Evolutionary conservation across 2,888 invertebrate species (phyloP).

Genomic region (Protonemura montana): DNA sequence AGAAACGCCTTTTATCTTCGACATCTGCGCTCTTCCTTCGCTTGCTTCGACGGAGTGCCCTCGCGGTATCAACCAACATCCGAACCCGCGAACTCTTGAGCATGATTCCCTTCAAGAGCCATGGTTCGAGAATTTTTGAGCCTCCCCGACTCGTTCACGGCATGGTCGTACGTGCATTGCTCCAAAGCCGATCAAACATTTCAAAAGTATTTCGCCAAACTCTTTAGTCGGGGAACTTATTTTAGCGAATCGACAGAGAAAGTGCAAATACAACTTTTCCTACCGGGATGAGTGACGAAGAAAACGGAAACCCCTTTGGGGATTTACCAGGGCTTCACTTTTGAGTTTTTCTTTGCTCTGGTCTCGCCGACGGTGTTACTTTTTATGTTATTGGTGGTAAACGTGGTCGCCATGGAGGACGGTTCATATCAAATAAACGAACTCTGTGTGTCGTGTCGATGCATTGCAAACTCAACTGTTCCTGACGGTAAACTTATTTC

Average conservation of each 20-base stretch:
- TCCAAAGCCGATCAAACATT: background rate
- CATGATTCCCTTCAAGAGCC: background rate
- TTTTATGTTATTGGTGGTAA: background rate
- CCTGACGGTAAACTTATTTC: constrained; percentile 9
- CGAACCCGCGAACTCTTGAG: background rate
- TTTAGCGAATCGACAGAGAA: background rate
- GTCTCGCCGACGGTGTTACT: background rate
- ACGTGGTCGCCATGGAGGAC: background rate
- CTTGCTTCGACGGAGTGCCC: too few species aligned
- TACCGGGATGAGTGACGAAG: background rate
- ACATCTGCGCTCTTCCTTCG: background rate
- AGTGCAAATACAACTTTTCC: background rate
- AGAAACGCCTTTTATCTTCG: background rate
- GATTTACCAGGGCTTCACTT: background rate
- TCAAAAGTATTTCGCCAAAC: background rate
- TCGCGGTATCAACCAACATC: background rate
- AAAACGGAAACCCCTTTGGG: constrained; percentile 1
- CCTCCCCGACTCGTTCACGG: background rate
- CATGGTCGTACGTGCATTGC: background rate
- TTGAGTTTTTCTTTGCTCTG: background rate
- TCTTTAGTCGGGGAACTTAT: background rate
- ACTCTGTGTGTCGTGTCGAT: background rate
- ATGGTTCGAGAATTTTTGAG: background rate
- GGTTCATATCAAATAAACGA: background rate
- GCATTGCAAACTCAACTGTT: background rate